Base-by-base conservation (phyloP, 2,797 vertebrate genomes). In the Helicolenus hilgendorfi region DNA sequence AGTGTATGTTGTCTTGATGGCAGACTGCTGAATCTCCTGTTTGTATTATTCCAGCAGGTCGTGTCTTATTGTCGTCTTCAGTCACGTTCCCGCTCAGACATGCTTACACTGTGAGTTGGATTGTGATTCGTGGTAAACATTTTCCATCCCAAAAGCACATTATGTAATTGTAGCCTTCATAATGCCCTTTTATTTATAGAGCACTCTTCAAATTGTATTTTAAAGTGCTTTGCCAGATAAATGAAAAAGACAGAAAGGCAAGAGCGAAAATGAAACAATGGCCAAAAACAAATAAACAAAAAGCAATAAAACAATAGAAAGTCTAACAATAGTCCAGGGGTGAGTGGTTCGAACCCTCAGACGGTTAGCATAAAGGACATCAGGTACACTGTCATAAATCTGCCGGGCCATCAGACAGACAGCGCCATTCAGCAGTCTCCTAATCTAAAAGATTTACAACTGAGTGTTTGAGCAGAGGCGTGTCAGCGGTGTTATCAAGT, bases 401-500 rank as follows among this genome's bases (percentile, higher is more conserved):
- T 86, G 69, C 63, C 68, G 67, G 73, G 11, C 69, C 75, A 72
- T 81, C 83, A 84, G 76, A 85, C 59, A 35, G 77, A 70, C 68
- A 58, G 77, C 65, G 72, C 33, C 56, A 29, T 86, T 81, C 81
- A 83, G 45, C 75, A 77, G 80, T 70, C 56, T 70, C 77, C 83
- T 83, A 79, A 94, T 89, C 83, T 85, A 22, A 69, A 89, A 85
- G 84, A 84, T 89, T 92, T 88, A 92, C 67, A 35, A 78, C 81
- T 11, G 72, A 35, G 79, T 80, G 86, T 83, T 76, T 79, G 76
- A 84, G 75, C 38, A 38, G 63, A 78, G 71, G 71, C 63, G 31
- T 59, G 74, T 62, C 78, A 49, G 45, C 14, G 53, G 64, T 53
- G 72, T 80, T 85, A 80, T 89, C 84, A 76, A 72, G 49, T 35